Evolutionary conservation across 1,140 invertebrate species (phyloP).

Genomic region (Colletes latitarsis): DNA sequence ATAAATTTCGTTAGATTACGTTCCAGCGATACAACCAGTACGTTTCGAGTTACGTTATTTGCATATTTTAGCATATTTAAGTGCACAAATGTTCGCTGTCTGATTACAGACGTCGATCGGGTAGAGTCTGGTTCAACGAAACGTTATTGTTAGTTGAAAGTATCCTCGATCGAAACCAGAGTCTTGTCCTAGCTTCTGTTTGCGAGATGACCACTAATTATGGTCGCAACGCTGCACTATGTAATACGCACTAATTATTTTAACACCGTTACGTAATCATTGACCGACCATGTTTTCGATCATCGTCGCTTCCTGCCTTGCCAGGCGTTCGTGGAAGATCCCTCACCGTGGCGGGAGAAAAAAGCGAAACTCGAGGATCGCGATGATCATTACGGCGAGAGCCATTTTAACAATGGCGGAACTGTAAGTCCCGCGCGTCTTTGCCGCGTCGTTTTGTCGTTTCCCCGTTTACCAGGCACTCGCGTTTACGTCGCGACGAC

Average conservation of each 20-base stretch:
- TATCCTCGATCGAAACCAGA: conserved; percentile 17
- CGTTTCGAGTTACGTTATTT: too few relatives aligned
- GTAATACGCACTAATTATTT: conserved; percentile 68
- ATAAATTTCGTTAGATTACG: too few relatives aligned
- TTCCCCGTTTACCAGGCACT: neutral
- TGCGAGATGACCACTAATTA: conserved; percentile 53
- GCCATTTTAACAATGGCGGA: neutral
- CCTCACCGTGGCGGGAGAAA: neutral
- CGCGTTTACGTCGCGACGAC: neutral
- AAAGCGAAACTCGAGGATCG: conserved; percentile 30
- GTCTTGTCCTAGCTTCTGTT: conserved; percentile 25
- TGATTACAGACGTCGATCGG: too few relatives aligned
- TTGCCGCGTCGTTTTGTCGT: neutral
- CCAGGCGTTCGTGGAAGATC: neutral
- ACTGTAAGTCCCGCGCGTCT: neutral
- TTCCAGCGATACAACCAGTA: too few relatives aligned
- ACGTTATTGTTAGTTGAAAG: neutral
- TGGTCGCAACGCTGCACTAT: conserved; percentile 38
- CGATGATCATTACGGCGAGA: neutral
- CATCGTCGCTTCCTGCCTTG: conserved; percentile 29
- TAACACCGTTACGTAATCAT: conserved; percentile 67
- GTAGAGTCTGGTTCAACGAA: neutral
- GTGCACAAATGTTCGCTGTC: too few relatives aligned
- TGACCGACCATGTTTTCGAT: conserved; percentile 51
- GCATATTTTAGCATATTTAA: too few relatives aligned